phyloP scores from a whole-genome alignment of 2,888 invertebrate species.

The Adineta ricciae region DNA sequence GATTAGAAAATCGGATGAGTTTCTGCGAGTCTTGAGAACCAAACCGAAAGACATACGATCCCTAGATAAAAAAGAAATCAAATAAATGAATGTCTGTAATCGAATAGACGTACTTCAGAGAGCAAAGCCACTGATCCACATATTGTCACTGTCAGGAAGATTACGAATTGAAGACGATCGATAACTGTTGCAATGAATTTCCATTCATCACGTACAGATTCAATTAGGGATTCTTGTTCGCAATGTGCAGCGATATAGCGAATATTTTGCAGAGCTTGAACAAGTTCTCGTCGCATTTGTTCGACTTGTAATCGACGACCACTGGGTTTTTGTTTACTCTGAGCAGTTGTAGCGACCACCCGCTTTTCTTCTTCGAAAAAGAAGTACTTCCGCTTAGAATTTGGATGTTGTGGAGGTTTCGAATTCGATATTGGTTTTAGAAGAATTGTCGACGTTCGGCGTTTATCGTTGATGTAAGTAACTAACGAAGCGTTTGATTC shows the following conservation, averaged over 20 bases:
- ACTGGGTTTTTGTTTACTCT: background rate
- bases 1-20: slow-evolving; percentile 12
- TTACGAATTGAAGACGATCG: slow-evolving; percentile 32
- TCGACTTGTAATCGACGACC: background rate
- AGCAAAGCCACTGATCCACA: background rate
- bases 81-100: background rate
- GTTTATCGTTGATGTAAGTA: background rate
- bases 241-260: slow-evolving; percentile 19
- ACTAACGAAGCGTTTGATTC: background rate
- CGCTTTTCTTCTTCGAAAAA: background rate
- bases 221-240: background rate
- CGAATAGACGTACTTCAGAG: background rate
- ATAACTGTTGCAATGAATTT: slow-evolving; percentile 32
- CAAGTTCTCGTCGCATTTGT: background rate
- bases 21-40: background rate
- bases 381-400: background rate
- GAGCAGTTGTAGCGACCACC: background rate
- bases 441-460: background rate
- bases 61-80: background rate
- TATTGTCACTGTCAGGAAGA: slow-evolving; percentile 25
- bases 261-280: background rate
- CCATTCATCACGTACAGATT: slow-evolving; percentile 33
- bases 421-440: background rate
- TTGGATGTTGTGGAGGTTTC: background rate
- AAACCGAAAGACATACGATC: background rate